These are phyloP conservation scores for Apteryx mantelli DNA, from an alignment of 2,113 vertebrate genomes.

Conservation along the genomic window DNA sequence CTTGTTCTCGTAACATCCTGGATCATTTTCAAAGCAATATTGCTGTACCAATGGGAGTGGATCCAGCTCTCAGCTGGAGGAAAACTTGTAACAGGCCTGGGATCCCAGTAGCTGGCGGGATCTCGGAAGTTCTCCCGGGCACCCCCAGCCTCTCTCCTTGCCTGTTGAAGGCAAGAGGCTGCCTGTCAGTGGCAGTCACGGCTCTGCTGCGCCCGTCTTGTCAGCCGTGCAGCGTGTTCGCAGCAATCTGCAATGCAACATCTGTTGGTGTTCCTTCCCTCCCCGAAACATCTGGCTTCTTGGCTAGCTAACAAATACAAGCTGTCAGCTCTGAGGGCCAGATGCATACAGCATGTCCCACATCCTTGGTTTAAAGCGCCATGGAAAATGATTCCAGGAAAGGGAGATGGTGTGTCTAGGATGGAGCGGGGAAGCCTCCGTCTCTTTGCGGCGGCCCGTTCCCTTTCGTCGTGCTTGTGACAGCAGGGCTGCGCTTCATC, in stretches of 20 bases:
- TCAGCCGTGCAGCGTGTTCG: accelerated
- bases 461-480: accelerated
- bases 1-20: accelerated
- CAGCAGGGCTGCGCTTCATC: accelerated
- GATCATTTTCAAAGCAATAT: neutral
- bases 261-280: neutral
- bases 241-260: neutral
- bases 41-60: no score
- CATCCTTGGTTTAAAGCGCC: neutral
- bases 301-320: neutral
- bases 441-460: accelerated
- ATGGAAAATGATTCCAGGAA: neutral
- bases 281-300: neutral
- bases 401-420: neutral
- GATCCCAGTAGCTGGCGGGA: neutral
- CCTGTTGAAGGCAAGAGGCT: accelerated
- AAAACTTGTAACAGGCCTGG: neutral
- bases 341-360: accelerated
- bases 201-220: neutral
- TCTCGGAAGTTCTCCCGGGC: neutral
- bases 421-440: neutral
- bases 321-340: neutral
- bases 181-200: neutral
- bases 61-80: neutral
- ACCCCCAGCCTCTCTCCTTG: no score